A percentile compares a stretch with the other conserved stretches of the same genome.
These are phyloP conservation scores for Octonoba sinensis DNA, from an alignment of 2,888 invertebrate species.

Conservation along the genomic window DNA sequence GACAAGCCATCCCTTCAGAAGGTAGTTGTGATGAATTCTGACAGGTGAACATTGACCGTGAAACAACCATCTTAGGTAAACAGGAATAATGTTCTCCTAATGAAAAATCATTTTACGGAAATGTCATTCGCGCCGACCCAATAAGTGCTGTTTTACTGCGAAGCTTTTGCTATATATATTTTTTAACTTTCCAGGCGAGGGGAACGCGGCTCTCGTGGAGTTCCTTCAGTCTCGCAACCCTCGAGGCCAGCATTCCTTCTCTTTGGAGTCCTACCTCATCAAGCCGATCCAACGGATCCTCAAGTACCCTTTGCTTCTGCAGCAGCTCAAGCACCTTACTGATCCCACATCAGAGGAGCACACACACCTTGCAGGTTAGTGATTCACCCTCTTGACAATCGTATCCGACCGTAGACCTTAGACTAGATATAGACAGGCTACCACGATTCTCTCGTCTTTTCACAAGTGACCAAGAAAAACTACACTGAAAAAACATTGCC, in stretches of 20 bases:
- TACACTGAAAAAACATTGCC: too few relatives aligned
- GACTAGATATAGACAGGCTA: neutral
- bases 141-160: too few relatives aligned
- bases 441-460: neutral
- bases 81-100: too few relatives aligned
- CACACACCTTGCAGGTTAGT: slow-evolving; percentile 80
- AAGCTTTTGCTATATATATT: too few relatives aligned
- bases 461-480: neutral
- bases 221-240: slow-evolving; percentile 95
- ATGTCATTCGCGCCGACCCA: too few relatives aligned
- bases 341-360: slow-evolving; percentile 94
- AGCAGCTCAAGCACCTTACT: slow-evolving; percentile 93
- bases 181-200: slow-evolving; percentile 83
- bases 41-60: too few relatives aligned
- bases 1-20: too few relatives aligned
- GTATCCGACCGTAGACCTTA: too few relatives aligned
- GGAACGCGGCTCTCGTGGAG: slow-evolving; percentile 95
- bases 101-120: too few relatives aligned
- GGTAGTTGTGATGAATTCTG: too few relatives aligned
- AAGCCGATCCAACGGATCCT: slow-evolving; percentile 98
- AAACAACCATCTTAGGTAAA: too few relatives aligned
- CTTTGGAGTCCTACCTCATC: slow-evolving; percentile 96
- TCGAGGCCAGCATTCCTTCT: slow-evolving; percentile 95
- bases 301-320: slow-evolving; percentile 94
- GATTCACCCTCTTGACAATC: neutral